Evolutionary conservation across 2,888 invertebrate species (phyloP), one percentile per base, ranked within the genome.

Genomic region (Epicampocera succincta): DNA sequence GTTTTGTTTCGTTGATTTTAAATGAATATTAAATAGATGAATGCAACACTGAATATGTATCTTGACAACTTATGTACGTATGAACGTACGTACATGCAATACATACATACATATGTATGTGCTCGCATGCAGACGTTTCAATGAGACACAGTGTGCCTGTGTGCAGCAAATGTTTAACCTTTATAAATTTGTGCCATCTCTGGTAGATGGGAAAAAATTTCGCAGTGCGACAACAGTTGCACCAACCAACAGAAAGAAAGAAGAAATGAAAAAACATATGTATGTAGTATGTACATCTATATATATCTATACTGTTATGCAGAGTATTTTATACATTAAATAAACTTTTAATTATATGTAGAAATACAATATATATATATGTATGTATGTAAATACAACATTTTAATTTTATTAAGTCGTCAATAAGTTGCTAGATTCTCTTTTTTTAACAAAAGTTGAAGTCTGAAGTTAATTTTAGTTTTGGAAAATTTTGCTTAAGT

Each of bases 191-290:
- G 44, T 79, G 66, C 66, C 78, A 60, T 66, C 72, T 78, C 44
- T 58, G 44, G 50, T 66, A 66, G 44, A 69, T 61, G 46, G 72
- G 58, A 72, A 69, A 78, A 66, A 73, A 63, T 80, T 71, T 80
- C 80, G 80, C 80, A 80, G 58, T 80, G 80, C 80, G 80, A 76
- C 80, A 71, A 44, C 80, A 65, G 52, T 56, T 80, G 80, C 73
- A 75, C 68, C 73, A 79, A 58, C 71, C 13, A 58, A 61, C 52
- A 25, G 8, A 4, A 73, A 19, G 52, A 73, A 79, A 60, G 50
- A 73, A 73, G 63, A 60, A 66, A 21, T 60, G 21, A 38, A 79
- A 79, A 72, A 38, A 19, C 17, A 33, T 25, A 5, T 25, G 5
- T 5, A 25, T 25, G 5, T 5, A 25, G 8, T 33, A 33, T 9